Evolutionary conservation across 2,888 invertebrate genomes (phyloP).

Genomic region (Campoplex capitator): DNA sequence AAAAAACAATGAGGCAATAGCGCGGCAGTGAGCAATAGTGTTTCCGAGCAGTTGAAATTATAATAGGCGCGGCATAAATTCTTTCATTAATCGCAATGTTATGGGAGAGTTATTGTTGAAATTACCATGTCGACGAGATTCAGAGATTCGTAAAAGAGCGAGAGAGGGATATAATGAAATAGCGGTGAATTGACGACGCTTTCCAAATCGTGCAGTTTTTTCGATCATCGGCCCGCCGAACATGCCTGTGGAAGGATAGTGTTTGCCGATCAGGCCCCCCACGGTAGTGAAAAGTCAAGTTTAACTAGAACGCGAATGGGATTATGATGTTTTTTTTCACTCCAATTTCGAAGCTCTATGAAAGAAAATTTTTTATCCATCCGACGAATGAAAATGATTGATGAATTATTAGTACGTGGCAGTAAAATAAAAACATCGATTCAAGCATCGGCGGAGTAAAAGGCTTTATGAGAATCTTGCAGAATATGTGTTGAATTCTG

Average conservation of each 20-base stretch:
- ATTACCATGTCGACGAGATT: not conserved
- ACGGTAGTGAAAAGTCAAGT: not conserved
- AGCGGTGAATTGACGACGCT: not conserved
- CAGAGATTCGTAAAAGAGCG: too few species aligned
- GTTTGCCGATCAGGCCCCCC: not conserved
- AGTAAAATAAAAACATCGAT: not conserved
- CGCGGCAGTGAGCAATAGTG: not conserved
- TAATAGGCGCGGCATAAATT: slow-evolving; percentile 1
- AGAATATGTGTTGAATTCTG: not conserved
- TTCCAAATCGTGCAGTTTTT: slow-evolving; percentile 14
- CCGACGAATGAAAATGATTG: not conserved
- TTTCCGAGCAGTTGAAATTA: not conserved
- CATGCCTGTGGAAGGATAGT: slow-evolving; percentile 3
- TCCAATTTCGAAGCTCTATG: not conserved
- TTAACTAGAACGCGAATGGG: not conserved
- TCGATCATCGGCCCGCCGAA: not conserved
- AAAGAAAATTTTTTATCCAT: not conserved
- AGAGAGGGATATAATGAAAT: slow-evolving; percentile 12
- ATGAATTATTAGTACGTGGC: not conserved
- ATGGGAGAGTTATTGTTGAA: slow-evolving; percentile 3
- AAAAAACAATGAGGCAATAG: not conserved
- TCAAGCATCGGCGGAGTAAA: not conserved
- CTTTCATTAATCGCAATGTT: slow-evolving; percentile 3
- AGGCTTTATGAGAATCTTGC: not conserved
- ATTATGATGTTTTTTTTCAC: not conserved